Evolutionary conservation across 2,113 vertebrate genomes (phyloP).

Genomic region (Prunella himalayana): DNA sequence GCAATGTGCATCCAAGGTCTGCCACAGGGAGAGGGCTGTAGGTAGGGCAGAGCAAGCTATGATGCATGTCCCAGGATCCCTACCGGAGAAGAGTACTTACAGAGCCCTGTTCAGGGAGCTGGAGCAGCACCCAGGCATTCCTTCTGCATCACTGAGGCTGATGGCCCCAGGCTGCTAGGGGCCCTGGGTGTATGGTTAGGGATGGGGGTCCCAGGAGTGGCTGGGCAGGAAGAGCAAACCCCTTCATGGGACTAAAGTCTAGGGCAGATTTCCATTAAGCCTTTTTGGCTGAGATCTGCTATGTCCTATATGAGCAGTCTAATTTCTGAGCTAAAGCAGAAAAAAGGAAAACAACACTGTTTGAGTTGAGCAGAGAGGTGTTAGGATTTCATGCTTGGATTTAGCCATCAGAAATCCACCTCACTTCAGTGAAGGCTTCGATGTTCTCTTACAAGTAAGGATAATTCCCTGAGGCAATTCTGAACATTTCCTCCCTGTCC

Average conservation of each 20-base stretch:
- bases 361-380: not conserved
- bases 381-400: not conserved
- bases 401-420: not conserved
- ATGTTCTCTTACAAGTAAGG: not conserved
- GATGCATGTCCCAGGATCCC: fast-evolving
- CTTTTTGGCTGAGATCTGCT: not conserved
- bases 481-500: not conserved
- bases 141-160: not conserved
- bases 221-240: not conserved
- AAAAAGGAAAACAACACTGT: not conserved
- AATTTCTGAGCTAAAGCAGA: not conserved
- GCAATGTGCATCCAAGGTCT: not conserved
- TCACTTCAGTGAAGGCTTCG: not conserved
- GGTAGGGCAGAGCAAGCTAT: not conserved
- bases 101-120: not conserved
- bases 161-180: not conserved
- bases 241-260: not conserved
- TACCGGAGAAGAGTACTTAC: not conserved
- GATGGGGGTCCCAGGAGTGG: fast-evolving
- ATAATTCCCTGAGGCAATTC: not conserved
- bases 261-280: not conserved
- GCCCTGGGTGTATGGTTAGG: fast-evolving
- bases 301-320: not conserved
- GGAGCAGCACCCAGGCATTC: not conserved
- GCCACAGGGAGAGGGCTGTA: not conserved